phyloP scores from a whole-genome alignment of 2,888 invertebrate species.

The Masnerella sp. region DNA sequence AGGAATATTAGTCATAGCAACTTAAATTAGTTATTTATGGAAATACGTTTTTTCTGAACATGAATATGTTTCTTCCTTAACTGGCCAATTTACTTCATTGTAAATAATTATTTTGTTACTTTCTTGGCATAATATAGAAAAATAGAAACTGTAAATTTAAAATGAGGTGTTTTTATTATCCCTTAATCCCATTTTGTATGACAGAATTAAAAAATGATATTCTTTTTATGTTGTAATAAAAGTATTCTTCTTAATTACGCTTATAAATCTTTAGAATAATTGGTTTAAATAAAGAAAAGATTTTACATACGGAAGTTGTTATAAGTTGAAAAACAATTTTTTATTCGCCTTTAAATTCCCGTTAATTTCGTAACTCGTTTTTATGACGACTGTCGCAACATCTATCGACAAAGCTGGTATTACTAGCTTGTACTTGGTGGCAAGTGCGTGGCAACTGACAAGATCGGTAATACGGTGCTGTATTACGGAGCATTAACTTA shows the following conservation, averaged over 20 bases:
- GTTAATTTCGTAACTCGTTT: background rate
- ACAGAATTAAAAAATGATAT: background rate
- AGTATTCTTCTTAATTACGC: too few species aligned
- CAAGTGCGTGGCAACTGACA: too few species aligned
- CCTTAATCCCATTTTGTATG: background rate
- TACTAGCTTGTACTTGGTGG: background rate
- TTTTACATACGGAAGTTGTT: too few species aligned
- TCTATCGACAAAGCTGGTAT: constrained; percentile 1
- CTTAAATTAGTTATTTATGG: constrained; percentile 26
- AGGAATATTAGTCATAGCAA: constrained; percentile 27
- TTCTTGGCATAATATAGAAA: constrained; percentile 42
- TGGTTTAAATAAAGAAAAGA: too few species aligned
- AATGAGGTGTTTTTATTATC: constrained; percentile 8
- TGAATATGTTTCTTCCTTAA: constrained; percentile 33
- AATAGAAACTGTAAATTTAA: constrained; percentile 28
- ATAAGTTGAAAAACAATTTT: too few species aligned
- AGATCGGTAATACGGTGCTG: too few species aligned
- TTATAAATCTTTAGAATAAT: too few species aligned
- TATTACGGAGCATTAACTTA: too few species aligned
- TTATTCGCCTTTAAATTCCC: background rate
- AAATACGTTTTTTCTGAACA: constrained; percentile 13
- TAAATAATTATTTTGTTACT: constrained; percentile 56
- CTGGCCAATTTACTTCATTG: constrained; percentile 42
- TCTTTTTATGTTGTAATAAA: background rate
- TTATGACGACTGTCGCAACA: constrained; percentile 14